phyloP scores from a whole-genome alignment of 1,140 invertebrate species.

The Proales similis region DNA sequence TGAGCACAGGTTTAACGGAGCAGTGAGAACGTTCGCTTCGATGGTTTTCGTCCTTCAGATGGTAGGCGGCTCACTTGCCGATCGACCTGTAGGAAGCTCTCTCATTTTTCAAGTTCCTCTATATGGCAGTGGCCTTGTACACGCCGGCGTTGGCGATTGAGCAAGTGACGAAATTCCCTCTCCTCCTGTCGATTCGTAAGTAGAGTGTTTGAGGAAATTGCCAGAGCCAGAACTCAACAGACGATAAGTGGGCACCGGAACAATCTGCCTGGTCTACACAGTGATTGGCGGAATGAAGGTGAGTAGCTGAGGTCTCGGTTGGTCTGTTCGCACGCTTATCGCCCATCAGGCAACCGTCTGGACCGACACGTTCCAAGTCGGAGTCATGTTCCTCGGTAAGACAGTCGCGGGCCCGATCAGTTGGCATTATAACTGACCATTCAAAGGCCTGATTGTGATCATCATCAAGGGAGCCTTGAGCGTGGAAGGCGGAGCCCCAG shows the following conservation, averaged over 20 bases:
- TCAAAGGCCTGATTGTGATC: too few relatives aligned
- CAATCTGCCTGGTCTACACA: constrained; percentile 28
- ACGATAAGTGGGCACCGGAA: constrained; percentile 28
- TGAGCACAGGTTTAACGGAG: background rate
- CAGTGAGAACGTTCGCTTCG: background rate
- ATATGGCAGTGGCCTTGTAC: constrained; percentile 84
- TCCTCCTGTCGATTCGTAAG: too few relatives aligned
- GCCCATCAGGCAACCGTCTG: constrained; percentile 11
- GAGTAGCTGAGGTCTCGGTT: too few relatives aligned
- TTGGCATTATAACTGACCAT: background rate
- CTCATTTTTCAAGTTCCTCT: constrained; percentile 58
- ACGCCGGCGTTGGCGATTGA: constrained; percentile 82
- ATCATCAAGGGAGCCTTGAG: too few relatives aligned
- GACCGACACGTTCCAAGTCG: constrained; percentile 78
- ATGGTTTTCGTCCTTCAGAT: background rate
- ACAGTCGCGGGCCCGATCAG: too few relatives aligned
- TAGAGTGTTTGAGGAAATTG: too few relatives aligned
- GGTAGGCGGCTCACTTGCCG: background rate
- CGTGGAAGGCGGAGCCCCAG: too few relatives aligned
- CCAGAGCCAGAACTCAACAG: background rate
- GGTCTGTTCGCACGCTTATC: background rate
- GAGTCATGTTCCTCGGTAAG: constrained; percentile 74
- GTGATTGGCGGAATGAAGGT: constrained; percentile 68
- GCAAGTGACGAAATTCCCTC: constrained; percentile 64
- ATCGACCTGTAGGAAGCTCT: background rate